phyloP scores from a whole-genome alignment of 1,140 invertebrate genomes.

The Cylas formicarius region DNA sequence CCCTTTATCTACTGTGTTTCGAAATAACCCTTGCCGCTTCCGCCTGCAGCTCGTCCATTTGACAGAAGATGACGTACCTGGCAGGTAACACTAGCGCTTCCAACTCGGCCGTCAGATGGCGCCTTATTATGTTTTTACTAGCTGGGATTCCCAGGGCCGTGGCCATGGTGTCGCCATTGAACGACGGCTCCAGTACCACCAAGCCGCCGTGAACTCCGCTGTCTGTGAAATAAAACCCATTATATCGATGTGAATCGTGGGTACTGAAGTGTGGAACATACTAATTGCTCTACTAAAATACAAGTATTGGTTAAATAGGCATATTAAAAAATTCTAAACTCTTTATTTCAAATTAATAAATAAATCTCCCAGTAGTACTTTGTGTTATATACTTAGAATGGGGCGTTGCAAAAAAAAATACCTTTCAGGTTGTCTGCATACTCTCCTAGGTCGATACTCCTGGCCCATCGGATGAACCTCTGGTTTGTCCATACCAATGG shows the following conservation, averaged over 20 bases:
- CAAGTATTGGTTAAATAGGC: background rate
- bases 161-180: slow-evolving; percentile 90
- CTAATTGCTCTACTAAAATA: too few species aligned
- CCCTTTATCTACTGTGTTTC: slow-evolving; percentile 36
- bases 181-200: slow-evolving; percentile 85
- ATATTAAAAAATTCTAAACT: too few species aligned
- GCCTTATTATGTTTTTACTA: slow-evolving; percentile 85
- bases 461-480: slow-evolving; percentile 85
- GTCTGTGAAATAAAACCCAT: slow-evolving; percentile 53
- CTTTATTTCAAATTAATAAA: too few species aligned
- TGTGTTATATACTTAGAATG: too few species aligned
- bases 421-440: slow-evolving; percentile 92
- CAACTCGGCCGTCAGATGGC: slow-evolving; percentile 83
- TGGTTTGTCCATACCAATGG: slow-evolving; percentile 93
- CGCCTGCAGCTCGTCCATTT: slow-evolving; percentile 68
- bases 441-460: slow-evolving; percentile 86
- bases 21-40: slow-evolving; percentile 47
- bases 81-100: slow-evolving; percentile 84
- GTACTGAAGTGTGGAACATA: background rate
- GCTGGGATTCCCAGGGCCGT: slow-evolving; percentile 87
- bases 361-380: too few species aligned
- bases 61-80: slow-evolving; percentile 77
- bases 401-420: too few species aligned
- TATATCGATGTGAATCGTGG: too few species aligned
- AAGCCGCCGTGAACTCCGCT: slow-evolving; percentile 90